A percentile compares a stretch with the other conserved stretches of the same genome.
Conservation (phyloP, 64 coral and sea anemone genomes). For the Dendrophyllia cribrosa region DNA sequence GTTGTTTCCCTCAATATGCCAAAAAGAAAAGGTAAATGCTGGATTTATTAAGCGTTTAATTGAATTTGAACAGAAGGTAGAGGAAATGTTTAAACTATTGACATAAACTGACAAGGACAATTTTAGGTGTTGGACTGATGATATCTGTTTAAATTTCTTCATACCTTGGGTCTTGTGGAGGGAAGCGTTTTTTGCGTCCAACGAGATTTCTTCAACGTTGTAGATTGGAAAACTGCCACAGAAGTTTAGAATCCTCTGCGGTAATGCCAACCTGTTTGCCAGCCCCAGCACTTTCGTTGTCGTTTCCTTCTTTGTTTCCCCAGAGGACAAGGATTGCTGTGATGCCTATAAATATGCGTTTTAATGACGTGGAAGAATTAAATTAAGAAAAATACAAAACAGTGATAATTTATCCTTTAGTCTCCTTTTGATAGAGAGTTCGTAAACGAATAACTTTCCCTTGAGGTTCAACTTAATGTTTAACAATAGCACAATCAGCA, state of each 20-base stretch:
- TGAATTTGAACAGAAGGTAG: no score
- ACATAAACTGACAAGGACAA: no score
- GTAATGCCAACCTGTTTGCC: neutral
- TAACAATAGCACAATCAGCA: no score
- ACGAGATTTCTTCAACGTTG: neutral
- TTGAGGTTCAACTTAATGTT: no score
- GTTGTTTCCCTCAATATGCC: no score
- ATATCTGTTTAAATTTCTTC: neutral
- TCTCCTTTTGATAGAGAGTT: no score
- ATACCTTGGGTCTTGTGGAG: neutral
- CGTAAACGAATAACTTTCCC: no score
- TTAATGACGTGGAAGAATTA: neutral
- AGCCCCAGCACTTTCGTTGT: neutral
- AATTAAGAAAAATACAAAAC: neutral
- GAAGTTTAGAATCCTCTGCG: neutral
- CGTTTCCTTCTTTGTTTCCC: neutral
- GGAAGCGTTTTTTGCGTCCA: neutral
- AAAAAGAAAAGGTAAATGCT: no score
- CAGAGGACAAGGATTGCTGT: neutral
- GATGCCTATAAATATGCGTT: neutral
- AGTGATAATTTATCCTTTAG: no score
- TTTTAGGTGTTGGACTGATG: no score
- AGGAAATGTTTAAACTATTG: no score
- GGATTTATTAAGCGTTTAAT: no score
- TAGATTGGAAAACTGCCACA: neutral